A percentile compares a stretch with the other conserved stretches of the same genome.
These are phyloP conservation scores for Stegophylla sp. DNA, from an alignment of 2,888 invertebrate species.

Conservation along the genomic window DNA sequence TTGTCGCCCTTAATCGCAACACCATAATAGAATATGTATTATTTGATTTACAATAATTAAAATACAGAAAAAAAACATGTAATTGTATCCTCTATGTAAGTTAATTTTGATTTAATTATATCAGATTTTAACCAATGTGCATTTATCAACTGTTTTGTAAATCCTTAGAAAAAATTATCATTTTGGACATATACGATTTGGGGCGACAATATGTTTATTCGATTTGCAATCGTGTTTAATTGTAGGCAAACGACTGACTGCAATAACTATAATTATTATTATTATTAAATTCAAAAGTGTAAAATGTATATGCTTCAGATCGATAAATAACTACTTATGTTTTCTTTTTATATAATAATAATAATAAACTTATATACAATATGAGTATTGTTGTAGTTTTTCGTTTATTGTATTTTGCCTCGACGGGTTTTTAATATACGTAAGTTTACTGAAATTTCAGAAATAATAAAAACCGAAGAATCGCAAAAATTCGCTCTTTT, in stretches of 20 bases:
- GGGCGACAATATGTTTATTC: too few relatives aligned
- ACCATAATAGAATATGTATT: too few relatives aligned
- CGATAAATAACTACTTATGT: slow-evolving; percentile 19
- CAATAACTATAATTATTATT: slow-evolving; percentile 9
- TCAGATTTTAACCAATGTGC: too few relatives aligned
- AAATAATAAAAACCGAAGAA: not conserved
- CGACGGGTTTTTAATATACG: not conserved
- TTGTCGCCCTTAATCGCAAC: too few relatives aligned
- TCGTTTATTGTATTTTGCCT: not conserved
- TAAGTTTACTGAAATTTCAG: not conserved
- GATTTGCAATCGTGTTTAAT: slow-evolving; percentile 14
- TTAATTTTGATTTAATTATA: too few relatives aligned
- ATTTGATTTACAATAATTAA: too few relatives aligned
- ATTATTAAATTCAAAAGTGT: not conserved
- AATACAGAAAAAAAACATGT: too few relatives aligned
- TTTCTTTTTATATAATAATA: slow-evolving; percentile 32
- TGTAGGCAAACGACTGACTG: slow-evolving; percentile 51
- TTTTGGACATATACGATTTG: too few relatives aligned
- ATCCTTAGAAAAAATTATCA: too few relatives aligned
- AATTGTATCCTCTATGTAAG: too few relatives aligned
- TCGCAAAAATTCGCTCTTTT: not conserved
- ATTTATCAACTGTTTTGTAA: too few relatives aligned
- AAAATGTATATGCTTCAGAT: slow-evolving; percentile 5
- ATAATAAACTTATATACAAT: slow-evolving; percentile 6
- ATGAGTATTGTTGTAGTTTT: not conserved